Percentiles rank a stretch among this genome's conserved stretches.
phyloP scores from a whole-genome alignment of 2,888 invertebrate species.

The Rhagium mordax region DNA sequence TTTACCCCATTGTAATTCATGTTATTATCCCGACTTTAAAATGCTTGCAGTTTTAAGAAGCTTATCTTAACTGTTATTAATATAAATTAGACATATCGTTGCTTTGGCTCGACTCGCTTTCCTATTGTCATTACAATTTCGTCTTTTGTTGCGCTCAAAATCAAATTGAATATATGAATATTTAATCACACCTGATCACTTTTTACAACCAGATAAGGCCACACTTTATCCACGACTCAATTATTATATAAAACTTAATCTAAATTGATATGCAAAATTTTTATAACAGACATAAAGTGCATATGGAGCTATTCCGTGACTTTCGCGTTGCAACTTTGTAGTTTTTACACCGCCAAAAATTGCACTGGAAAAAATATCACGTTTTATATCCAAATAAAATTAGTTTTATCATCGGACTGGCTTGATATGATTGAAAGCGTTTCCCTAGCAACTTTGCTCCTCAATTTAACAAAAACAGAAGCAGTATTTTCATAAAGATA shows the following conservation, averaged over 20 bases:
- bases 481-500: constrained; percentile 47
- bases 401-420: background rate
- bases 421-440: constrained; percentile 39
- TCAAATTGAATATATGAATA: constrained; percentile 59
- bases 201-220: constrained; percentile 36
- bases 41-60: constrained; percentile 58
- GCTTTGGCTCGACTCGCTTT: constrained; percentile 43
- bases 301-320: background rate
- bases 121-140: constrained; percentile 57
- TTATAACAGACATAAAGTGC: background rate
- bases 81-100: constrained; percentile 57
- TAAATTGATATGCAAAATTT: constrained; percentile 27
- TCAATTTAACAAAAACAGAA: constrained; percentile 44
- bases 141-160: constrained; percentile 53
- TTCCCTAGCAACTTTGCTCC: constrained; percentile 40
- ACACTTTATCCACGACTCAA: constrained; percentile 27
- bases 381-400: background rate
- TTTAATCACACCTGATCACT: constrained; percentile 54
- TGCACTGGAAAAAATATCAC: no score
- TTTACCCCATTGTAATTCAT: constrained; percentile 53
- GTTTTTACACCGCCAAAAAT: no score
- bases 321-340: background rate
- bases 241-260: constrained; percentile 20
- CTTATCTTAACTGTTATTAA: constrained; percentile 60
- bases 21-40: constrained; percentile 54